Evolutionary conservation across 2,797 vertebrate species (phyloP).

Genomic region (Cossypha polioptera): DNA sequence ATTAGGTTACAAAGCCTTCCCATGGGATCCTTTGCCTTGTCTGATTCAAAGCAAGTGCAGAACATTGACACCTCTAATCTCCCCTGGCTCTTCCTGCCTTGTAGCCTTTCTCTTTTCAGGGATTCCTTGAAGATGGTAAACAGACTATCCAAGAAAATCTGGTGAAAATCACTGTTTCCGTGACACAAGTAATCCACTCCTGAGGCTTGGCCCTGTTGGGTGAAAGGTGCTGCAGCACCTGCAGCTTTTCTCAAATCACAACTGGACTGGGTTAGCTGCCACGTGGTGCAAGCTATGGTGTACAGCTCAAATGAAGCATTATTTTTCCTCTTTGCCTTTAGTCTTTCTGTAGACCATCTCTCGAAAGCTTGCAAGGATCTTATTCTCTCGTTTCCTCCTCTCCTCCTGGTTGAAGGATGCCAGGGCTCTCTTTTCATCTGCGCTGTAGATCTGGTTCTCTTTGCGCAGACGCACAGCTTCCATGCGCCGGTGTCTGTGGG

Average conservation of each 20-base stretch:
- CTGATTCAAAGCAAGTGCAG: fast-evolving
- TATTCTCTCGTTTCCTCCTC: constrained; percentile 93
- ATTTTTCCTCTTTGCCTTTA: constrained; percentile 82
- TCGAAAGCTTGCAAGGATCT: constrained; percentile 94
- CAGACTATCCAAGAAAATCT: neutral
- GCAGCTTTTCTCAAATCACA: constrained; percentile 3
- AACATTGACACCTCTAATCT: neutral
- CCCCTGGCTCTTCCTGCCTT: neutral
- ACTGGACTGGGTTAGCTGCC: neutral
- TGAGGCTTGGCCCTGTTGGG: constrained; percentile 6
- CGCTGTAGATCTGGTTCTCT: constrained; percentile 99
- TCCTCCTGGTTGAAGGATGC: constrained; percentile 98
- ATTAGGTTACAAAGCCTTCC: neutral
- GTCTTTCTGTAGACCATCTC: constrained; percentile 91
- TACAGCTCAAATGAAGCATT: neutral
- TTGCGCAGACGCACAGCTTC: constrained; percentile 98
- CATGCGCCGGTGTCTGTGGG: constrained; percentile 92
- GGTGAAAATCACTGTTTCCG: neutral
- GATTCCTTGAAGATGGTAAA: neutral
- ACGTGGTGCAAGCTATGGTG: neutral
- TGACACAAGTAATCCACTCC: neutral
- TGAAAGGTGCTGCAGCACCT: constrained; percentile 52
- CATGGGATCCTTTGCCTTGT: neutral
- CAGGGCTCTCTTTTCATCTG: constrained; percentile 93
- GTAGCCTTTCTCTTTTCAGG: neutral